Conservation (phyloP, 2,888 invertebrate species). For the Xestia c-nigrum region DNA sequence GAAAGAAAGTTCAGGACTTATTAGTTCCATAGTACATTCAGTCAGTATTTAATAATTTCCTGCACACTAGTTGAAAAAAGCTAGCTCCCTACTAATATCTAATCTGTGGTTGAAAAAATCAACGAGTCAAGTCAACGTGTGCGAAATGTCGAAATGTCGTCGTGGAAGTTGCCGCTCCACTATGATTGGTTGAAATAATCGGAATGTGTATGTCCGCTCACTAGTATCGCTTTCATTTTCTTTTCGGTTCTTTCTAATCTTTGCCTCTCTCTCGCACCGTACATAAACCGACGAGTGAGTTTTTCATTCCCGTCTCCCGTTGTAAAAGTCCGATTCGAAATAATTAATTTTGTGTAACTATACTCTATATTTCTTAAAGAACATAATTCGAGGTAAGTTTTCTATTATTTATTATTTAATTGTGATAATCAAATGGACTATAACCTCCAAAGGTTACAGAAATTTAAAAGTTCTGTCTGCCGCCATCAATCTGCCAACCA, state of each 20-base stretch:
- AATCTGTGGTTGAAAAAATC: not conserved
- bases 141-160: slow-evolving; percentile 17
- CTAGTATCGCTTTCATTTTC: not conserved
- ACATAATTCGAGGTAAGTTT: slow-evolving; percentile 41
- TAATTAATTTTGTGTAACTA: slow-evolving; percentile 36
- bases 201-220: not conserved
- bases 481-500: slow-evolving; percentile 36
- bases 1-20: not conserved
- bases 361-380: slow-evolving; percentile 7
- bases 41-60: not conserved
- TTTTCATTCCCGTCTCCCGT: slow-evolving; percentile 54
- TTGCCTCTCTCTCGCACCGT: slow-evolving; percentile 61
- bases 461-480: slow-evolving; percentile 63
- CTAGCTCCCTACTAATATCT: too few relatives aligned
- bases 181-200: slow-evolving; percentile 49
- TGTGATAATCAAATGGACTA: slow-evolving; percentile 17
- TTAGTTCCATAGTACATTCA: not conserved
- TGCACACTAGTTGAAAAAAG: not conserved
- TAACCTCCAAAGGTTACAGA: slow-evolving; percentile 64
- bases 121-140: slow-evolving; percentile 18
- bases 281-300: slow-evolving; percentile 70
- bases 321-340: slow-evolving; percentile 34
- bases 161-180: slow-evolving; percentile 27
- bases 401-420: not conserved
- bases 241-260: slow-evolving; percentile 31